Evolutionary conservation across 2,888 invertebrate genomes (phyloP).

Genomic region (Oxystoma pomonae): DNA sequence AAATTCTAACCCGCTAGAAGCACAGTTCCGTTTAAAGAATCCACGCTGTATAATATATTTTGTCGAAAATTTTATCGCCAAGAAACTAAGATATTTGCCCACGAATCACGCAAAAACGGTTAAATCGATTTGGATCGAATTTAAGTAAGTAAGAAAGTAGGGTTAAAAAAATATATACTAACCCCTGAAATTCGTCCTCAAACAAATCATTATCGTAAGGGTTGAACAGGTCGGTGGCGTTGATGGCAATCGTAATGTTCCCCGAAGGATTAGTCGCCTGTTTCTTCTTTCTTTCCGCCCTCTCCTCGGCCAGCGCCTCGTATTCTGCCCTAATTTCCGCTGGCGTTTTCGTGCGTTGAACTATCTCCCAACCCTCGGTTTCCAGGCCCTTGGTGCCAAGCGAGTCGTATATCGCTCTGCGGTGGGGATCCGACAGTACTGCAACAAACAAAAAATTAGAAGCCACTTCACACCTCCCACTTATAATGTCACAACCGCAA

Average conservation of each 20-base stretch:
- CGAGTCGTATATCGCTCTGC: constrained; percentile 91
- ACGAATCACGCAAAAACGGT: too few relatives aligned
- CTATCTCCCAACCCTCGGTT: constrained; percentile 94
- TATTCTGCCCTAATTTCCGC: constrained; percentile 96
- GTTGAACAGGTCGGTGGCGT: constrained; percentile 90
- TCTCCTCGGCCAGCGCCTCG: constrained; percentile 78
- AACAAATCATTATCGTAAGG: constrained; percentile 70
- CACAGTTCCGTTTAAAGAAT: too few relatives aligned
- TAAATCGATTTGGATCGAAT: too few relatives aligned
- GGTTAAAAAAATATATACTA: too few relatives aligned
- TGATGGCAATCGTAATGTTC: constrained; percentile 78
- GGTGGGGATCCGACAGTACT: constrained; percentile 90
- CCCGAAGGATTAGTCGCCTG: constrained; percentile 92
- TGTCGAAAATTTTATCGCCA: too few relatives aligned
- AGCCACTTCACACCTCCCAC: neutral
- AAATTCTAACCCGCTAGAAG: too few relatives aligned
- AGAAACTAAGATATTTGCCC: too few relatives aligned
- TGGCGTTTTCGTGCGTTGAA: constrained; percentile 87
- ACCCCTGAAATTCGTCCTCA: constrained; percentile 45
- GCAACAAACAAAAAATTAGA: constrained; percentile 25
- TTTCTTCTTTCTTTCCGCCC: constrained; percentile 82
- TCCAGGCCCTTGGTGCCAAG: constrained; percentile 86
- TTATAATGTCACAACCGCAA: too few relatives aligned
- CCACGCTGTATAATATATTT: too few relatives aligned
- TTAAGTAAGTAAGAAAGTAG: too few relatives aligned